These are phyloP conservation scores for Spilogale gracilis DNA, from an alignment of 2,113 vertebrate genomes.

Conservation along the genomic window DNA sequence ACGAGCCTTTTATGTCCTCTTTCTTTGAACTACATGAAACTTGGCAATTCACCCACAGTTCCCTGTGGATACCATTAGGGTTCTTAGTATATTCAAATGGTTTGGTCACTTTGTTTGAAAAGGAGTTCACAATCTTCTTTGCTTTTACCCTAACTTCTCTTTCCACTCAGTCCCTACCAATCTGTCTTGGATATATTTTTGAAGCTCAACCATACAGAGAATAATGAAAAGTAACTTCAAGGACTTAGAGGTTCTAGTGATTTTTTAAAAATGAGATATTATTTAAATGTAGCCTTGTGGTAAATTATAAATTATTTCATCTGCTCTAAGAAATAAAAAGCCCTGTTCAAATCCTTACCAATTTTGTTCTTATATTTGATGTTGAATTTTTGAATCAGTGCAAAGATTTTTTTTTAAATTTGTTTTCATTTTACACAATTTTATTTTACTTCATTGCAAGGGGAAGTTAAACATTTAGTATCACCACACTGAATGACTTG, in stretches of 20 bases:
- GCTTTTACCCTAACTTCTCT: background rate
- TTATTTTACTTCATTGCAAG: slow-evolving; percentile 5
- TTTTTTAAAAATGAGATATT: background rate
- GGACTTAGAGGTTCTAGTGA: background rate
- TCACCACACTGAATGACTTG: background rate
- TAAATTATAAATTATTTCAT: slow-evolving; percentile 16
- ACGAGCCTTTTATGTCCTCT: background rate
- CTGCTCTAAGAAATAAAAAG: background rate
- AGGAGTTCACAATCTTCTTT: background rate
- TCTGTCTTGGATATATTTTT: background rate
- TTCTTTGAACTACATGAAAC: background rate
- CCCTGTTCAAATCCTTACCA: background rate
- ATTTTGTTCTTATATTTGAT: background rate
- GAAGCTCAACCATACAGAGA: background rate
- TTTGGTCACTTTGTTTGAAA: background rate
- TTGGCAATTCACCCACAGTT: background rate
- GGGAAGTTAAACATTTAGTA: background rate
- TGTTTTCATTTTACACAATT: slow-evolving; percentile 1
- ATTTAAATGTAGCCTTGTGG: background rate
- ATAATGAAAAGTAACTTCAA: slow-evolving; percentile 9
- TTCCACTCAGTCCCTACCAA: background rate
- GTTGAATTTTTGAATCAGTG: background rate
- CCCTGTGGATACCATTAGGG: background rate
- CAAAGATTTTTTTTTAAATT: background rate
- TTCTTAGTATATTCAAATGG: slow-evolving; percentile 7